These are phyloP conservation scores for Xylota sylvarum DNA, from an alignment of 2,888 invertebrate genomes.

Conservation along the genomic window DNA sequence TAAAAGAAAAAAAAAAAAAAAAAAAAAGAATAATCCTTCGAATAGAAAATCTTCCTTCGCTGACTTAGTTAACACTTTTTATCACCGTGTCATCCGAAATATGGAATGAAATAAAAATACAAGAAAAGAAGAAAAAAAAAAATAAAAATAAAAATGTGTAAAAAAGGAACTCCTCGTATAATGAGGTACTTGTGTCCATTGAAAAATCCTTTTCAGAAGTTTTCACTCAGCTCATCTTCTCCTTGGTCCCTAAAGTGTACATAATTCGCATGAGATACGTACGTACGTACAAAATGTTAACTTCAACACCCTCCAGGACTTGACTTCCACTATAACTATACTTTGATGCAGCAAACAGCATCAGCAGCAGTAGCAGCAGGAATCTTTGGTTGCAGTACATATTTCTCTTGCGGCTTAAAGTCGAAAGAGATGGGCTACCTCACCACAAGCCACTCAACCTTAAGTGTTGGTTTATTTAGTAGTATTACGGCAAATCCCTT, in stretches of 20 bases:
- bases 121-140: neutral
- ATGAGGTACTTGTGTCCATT: conserved; percentile 77
- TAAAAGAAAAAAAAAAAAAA: conserved; percentile 14
- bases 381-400: conserved; percentile 42
- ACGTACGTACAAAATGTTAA: conserved; percentile 64
- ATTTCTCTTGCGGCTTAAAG: conserved; percentile 60
- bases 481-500: conserved; percentile 73
- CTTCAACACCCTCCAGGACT: conserved; percentile 70
- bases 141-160: neutral
- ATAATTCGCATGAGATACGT: conserved; percentile 68
- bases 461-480: conserved; percentile 77
- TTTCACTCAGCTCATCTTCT: conserved; percentile 66
- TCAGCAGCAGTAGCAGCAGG: conserved; percentile 2
- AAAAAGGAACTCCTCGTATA: conserved; percentile 58
- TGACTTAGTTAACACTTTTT: conserved; percentile 57
- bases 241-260: conserved; percentile 47
- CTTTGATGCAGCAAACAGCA: conserved; percentile 30
- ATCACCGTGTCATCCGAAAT: conserved; percentile 57
- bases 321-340: conserved; percentile 51
- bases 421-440: conserved; percentile 56
- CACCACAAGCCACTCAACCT: conserved; percentile 75
- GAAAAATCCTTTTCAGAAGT: conserved; percentile 69
- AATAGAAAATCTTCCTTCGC: conserved; percentile 18
- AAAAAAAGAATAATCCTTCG: conserved; percentile 5
- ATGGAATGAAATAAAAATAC: conserved; percentile 46